Conservation (phyloP, 2,113 vertebrate genomes). For the Passer montanus region DNA sequence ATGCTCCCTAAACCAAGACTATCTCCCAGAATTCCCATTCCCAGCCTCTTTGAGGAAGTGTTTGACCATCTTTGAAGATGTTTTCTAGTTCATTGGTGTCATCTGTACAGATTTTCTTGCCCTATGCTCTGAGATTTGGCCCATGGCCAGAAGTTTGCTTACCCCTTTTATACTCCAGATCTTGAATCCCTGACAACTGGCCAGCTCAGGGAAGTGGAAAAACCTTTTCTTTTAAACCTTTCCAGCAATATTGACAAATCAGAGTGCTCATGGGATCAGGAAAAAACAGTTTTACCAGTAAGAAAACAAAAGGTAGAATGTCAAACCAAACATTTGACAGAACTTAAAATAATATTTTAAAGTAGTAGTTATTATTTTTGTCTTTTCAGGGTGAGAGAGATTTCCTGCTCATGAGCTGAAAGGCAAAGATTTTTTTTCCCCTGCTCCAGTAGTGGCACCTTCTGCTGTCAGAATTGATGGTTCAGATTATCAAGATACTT, state of each 20-base stretch:
- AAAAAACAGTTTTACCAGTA: neutral
- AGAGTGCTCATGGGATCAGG: neutral
- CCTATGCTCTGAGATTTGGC: neutral
- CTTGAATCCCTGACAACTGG: neutral
- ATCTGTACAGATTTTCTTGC: neutral
- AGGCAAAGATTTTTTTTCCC: neutral
- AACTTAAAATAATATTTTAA: neutral
- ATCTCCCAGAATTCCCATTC: neutral
- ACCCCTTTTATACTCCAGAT: neutral
- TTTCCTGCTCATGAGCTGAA: neutral
- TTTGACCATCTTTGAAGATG: neutral
- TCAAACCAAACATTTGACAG: neutral
- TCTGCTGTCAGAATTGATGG: conserved; percentile 51
- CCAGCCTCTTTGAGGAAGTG: neutral
- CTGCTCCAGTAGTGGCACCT: neutral
- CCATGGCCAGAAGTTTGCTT: neutral
- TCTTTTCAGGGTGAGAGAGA: neutral
- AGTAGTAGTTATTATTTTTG: neutral
- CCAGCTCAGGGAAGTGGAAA: neutral
- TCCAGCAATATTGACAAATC: neutral
- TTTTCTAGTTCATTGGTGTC: neutral
- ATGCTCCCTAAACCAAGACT: neutral
- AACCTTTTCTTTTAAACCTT: neutral
- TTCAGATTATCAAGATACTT: conserved; percentile 45
- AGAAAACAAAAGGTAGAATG: neutral